Percentiles rank a stretch among this genome's conserved stretches.
These are phyloP conservation scores for Fratercula arctica DNA, from an alignment of 2,797 vertebrate genomes.

Conservation along the genomic window DNA sequence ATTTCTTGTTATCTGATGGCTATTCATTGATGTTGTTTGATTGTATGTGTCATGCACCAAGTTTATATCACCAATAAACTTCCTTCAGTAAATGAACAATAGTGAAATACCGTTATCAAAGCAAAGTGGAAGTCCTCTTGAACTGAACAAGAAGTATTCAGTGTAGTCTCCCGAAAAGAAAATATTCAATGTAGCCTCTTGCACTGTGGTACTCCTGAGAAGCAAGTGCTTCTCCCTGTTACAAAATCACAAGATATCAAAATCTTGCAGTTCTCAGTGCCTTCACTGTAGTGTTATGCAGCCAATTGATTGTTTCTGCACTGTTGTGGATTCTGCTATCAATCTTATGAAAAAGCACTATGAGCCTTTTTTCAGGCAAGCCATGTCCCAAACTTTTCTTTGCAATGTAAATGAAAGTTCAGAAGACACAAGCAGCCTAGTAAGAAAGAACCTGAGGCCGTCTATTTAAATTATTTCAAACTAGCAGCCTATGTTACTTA, in stretches of 20 bases:
- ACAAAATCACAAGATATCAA: not conserved
- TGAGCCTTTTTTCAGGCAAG: slow-evolving; percentile 9
- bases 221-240: not conserved
- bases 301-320: slow-evolving; percentile 19
- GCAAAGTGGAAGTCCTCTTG: not conserved
- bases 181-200: not conserved
- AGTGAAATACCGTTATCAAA: not conserved
- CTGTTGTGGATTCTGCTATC: not conserved
- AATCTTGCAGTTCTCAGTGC: not conserved
- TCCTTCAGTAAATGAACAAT: not conserved
- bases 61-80: not conserved
- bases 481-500: not conserved
- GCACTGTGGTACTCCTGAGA: not conserved
- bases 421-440: not conserved
- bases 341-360: slow-evolving; percentile 26
- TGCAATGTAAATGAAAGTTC: not conserved
- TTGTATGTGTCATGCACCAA: not conserved
- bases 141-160: not conserved
- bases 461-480: not conserved
- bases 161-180: not conserved
- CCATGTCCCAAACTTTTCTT: not conserved
- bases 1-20: not conserved
- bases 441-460: not conserved
- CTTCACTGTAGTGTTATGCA: not conserved
- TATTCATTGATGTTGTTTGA: not conserved